These are phyloP conservation scores for Chionoecetes opilio DNA, from an alignment of 1,140 invertebrate genomes.

Conservation along the genomic window DNA sequence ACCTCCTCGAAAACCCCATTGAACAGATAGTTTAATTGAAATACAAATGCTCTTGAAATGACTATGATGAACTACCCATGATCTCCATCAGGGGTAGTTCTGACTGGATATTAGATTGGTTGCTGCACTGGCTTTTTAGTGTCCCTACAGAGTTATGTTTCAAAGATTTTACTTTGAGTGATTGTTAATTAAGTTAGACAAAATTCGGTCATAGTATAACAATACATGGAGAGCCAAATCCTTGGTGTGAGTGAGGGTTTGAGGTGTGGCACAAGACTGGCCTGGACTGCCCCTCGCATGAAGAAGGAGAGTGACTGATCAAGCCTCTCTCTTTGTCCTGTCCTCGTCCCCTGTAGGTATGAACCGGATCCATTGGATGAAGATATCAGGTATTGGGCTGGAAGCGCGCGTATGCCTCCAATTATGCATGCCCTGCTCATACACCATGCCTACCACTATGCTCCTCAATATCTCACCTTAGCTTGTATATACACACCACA, in stretches of 20 bases:
- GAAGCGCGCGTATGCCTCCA: slow-evolving; percentile 28
- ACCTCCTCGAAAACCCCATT: not conserved
- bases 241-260: not conserved
- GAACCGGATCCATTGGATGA: slow-evolving; percentile 87
- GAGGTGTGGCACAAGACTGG: not conserved
- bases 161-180: too few species aligned
- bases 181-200: too few species aligned
- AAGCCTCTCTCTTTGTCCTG: slow-evolving; percentile 73
- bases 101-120: too few species aligned
- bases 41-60: too few species aligned
- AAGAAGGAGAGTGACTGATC: slow-evolving; percentile 59
- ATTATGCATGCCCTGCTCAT: slow-evolving; percentile 32
- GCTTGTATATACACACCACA: not conserved
- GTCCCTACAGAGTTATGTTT: too few species aligned
- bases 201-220: too few species aligned
- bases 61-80: too few species aligned
- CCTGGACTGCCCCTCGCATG: slow-evolving; percentile 59
- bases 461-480: not conserved
- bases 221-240: too few species aligned
- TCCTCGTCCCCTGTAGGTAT: slow-evolving; percentile 83
- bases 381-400: slow-evolving; percentile 86
- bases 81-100: too few species aligned
- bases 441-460: not conserved
- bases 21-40: too few species aligned
- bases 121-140: too few species aligned